These are phyloP conservation scores for Chamaedrilus cognettii DNA, from an alignment of 2,888 invertebrate species.

Conservation along the genomic window DNA sequence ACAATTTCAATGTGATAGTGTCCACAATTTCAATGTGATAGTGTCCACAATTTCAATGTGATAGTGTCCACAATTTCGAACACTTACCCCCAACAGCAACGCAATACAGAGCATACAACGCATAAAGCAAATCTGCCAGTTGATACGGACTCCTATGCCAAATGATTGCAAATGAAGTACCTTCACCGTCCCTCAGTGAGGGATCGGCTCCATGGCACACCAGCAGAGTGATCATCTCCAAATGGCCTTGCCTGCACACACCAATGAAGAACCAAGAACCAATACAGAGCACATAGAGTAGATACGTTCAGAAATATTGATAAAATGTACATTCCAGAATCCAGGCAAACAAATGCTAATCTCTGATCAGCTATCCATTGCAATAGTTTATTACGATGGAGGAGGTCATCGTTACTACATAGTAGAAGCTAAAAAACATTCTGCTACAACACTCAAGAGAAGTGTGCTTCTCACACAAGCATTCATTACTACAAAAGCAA, in stretches of 20 bases:
- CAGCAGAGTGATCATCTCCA: slow-evolving; percentile 77
- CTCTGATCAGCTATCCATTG: background rate
- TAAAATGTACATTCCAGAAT: background rate
- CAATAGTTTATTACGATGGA: background rate
- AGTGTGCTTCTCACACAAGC: background rate
- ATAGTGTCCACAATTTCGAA: no score
- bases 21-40: no score
- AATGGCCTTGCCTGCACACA: slow-evolving; percentile 75
- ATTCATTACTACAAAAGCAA: background rate
- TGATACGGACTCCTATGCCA: no score
- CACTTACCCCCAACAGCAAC: no score
- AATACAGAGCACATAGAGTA: background rate
- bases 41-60: no score
- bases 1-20: no score
- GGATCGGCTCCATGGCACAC: slow-evolving; percentile 87
- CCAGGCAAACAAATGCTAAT: background rate
- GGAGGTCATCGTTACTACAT: background rate
- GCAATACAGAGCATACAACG: no score
- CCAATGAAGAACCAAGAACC: background rate
- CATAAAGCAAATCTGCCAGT: no score
- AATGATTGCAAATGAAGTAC: slow-evolving; percentile 49
- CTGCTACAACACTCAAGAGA: no score
- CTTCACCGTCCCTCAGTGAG: slow-evolving; percentile 88
- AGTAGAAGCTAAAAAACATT: background rate
- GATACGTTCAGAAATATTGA: background rate